Conservation (phyloP, 2,888 invertebrate genomes). For the Agrilus cyanescens region DNA sequence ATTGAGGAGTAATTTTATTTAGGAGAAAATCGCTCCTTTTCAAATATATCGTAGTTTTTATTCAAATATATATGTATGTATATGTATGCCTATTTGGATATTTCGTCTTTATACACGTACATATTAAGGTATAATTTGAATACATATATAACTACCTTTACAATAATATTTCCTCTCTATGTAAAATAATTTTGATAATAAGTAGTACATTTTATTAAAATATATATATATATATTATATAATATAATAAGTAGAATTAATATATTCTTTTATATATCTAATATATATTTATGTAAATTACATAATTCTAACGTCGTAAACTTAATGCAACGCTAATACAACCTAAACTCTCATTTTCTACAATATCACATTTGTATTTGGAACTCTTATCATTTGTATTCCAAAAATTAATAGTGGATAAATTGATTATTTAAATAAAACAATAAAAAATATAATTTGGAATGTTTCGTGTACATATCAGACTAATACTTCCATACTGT, state of each 20-base stretch:
- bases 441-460: neutral
- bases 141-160: slow-evolving; percentile 12
- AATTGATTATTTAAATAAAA: slow-evolving; percentile 6
- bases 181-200: slow-evolving; percentile 11
- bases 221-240: slow-evolving; percentile 25
- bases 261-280: slow-evolving; percentile 10
- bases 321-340: slow-evolving; percentile 14
- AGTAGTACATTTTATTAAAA: slow-evolving; percentile 12
- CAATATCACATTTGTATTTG: slow-evolving; percentile 34
- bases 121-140: slow-evolving; percentile 14
- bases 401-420: slow-evolving; percentile 15
- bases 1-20: neutral
- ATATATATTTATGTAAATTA: slow-evolving; percentile 14
- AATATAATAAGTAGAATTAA: slow-evolving; percentile 22
- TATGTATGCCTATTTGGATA: slow-evolving; percentile 10
- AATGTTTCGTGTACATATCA: neutral
- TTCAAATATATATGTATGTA: slow-evolving; percentile 10
- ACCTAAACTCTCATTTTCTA: slow-evolving; percentile 23
- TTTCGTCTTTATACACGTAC: slow-evolving; percentile 13
- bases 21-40: slow-evolving; percentile 1
- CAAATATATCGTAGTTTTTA: slow-evolving; percentile 1
- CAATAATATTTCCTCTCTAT: slow-evolving; percentile 8
- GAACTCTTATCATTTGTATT: slow-evolving; percentile 22
- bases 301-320: slow-evolving; percentile 27
- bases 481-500: too few species aligned